Percentiles rank a stretch among this genome's conserved stretches.
These are phyloP conservation scores for Chionomys nivalis DNA, from an alignment of 2,113 vertebrate species.

Conservation along the genomic window DNA sequence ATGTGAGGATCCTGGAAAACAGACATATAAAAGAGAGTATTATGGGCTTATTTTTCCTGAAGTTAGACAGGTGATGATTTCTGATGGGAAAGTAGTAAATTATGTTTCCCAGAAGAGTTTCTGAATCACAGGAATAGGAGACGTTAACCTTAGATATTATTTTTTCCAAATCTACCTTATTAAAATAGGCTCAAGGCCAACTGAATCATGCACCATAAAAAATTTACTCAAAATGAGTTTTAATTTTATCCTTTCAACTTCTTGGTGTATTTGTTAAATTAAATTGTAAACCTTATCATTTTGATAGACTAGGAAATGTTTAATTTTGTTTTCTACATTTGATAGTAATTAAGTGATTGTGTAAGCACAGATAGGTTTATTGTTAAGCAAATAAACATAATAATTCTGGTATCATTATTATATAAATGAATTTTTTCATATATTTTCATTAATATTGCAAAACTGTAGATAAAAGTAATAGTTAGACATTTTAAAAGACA, in stretches of 20 bases:
- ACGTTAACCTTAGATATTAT: neutral
- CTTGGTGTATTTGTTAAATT: neutral
- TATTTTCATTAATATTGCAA: neutral
- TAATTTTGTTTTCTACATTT: neutral
- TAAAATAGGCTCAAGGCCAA: neutral
- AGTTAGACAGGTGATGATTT: neutral
- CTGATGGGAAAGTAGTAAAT: neutral
- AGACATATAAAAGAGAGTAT: neutral
- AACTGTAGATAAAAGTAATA: neutral
- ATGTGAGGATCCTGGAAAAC: neutral
- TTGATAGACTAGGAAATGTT: slow-evolving; percentile 1
- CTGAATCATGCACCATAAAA: neutral
- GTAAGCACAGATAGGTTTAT: neutral
- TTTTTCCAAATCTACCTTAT: neutral
- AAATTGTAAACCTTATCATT: neutral
- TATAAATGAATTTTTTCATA: neutral
- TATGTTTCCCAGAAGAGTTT: neutral
- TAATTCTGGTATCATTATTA: neutral
- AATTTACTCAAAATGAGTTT: neutral
- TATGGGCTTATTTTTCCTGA: neutral
- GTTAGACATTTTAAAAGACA: neutral
- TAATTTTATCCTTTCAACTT: neutral
- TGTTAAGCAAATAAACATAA: neutral
- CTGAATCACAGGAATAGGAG: neutral
- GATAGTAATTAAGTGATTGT: neutral